Percentiles rank a stretch among this genome's conserved stretches.
phyloP scores from a whole-genome alignment of 2,888 invertebrate genomes.

The Anodontia alba region DNA sequence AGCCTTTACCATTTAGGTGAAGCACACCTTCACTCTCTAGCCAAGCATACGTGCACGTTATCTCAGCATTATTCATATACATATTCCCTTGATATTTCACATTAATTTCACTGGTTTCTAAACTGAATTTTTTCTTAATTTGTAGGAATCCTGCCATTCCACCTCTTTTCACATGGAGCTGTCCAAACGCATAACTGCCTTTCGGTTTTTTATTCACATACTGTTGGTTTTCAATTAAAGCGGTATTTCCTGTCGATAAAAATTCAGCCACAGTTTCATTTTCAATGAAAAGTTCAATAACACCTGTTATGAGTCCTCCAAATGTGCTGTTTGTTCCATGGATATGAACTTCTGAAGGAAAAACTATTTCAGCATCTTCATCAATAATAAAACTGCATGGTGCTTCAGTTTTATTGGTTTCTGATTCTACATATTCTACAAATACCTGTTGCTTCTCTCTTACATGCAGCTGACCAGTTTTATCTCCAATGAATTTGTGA shows the following conservation, averaged over 20 bases:
- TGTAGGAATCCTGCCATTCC: slow-evolving; percentile 66
- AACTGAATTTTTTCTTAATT: slow-evolving; percentile 43
- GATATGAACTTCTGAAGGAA: slow-evolving; percentile 74
- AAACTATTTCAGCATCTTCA: slow-evolving; percentile 66
- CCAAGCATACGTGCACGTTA: slow-evolving; percentile 72
- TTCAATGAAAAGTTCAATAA: slow-evolving; percentile 70
- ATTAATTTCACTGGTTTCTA: slow-evolving; percentile 66
- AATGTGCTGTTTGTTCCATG: slow-evolving; percentile 74
- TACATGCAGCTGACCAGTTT: slow-evolving; percentile 73
- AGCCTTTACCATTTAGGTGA: slow-evolving; percentile 73
- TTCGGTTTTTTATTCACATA: slow-evolving; percentile 57
- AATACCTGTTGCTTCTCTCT: slow-evolving; percentile 67
- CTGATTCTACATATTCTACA: slow-evolving; percentile 74
- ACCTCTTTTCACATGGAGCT: slow-evolving; percentile 67
- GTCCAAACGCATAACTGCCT: slow-evolving; percentile 71
- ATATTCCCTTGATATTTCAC: slow-evolving; percentile 73
- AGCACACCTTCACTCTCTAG: slow-evolving; percentile 76
- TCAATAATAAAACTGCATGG: slow-evolving; percentile 76
- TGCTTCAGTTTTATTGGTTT: slow-evolving; percentile 73
- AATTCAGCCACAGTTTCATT: slow-evolving; percentile 63
- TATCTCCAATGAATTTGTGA: slow-evolving; percentile 75
- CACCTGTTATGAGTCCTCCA: slow-evolving; percentile 70
- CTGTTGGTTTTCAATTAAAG: slow-evolving; percentile 66
- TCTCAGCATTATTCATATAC: slow-evolving; percentile 74
- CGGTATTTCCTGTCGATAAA: slow-evolving; percentile 71